Conservation (phyloP, 2,113 vertebrate species). For the Nycticryphes semicollaris region DNA sequence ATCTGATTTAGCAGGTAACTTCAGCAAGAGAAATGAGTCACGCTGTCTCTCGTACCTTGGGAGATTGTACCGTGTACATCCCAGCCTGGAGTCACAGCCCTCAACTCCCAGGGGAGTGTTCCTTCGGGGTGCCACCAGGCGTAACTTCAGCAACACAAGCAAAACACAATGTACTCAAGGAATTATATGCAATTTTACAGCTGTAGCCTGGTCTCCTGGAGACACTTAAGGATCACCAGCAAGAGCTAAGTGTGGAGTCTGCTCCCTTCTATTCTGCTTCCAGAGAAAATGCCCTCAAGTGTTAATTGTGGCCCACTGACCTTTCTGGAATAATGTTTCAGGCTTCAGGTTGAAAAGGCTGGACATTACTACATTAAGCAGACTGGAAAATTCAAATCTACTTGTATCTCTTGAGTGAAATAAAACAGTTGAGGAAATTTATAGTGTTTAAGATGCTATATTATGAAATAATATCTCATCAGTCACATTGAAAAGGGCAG, state of each 20-base stretch:
- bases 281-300: not conserved
- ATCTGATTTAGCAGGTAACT: not conserved
- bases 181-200: not conserved
- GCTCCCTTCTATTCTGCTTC: not conserved
- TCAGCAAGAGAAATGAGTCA: not conserved
- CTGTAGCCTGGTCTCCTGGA: not conserved
- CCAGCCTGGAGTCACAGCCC: not conserved
- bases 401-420: not conserved
- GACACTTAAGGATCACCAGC: not conserved
- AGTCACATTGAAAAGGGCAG: not conserved
- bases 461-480: not conserved
- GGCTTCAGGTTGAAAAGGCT: not conserved
- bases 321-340: not conserved
- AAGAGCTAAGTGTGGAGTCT: not conserved
- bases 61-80: rapidly evolving
- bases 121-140: not conserved
- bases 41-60: not conserved
- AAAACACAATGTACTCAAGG: not conserved
- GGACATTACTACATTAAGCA: not conserved
- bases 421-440: not conserved
- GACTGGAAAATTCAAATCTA: not conserved
- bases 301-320: not conserved
- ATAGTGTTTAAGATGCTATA: not conserved
- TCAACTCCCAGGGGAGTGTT: not conserved
- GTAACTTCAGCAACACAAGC: not conserved